Evolutionary conservation across 2,888 invertebrate genomes (phyloP), one percentile per base, ranked within the genome.

Genomic region (Lamproptera curius): DNA sequence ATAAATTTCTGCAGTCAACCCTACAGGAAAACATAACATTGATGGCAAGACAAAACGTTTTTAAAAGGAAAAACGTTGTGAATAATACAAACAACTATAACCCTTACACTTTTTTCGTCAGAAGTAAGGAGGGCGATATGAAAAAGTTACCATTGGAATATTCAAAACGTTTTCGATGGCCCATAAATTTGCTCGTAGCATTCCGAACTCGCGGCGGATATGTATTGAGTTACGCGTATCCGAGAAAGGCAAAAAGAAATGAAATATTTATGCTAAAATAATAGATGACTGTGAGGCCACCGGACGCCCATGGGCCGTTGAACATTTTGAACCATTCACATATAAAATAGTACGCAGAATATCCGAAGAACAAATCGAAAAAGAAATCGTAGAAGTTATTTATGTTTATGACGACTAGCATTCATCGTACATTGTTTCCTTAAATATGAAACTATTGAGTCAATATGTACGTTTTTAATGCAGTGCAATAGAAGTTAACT

Each of bases 121-220:
- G 6, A 2, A 2, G n/a, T 15, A 16, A 2, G 16, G 14, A 1
- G 9, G 28, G 5, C 10, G 15, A 10, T 17, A 10, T 28, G 14
- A 2, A 26, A 39, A 39, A 39, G 26, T 15, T 13, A 39, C 14
- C 17, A 6, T 4, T 28, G 15, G 26, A 15, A 28, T 39, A 28
- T 28, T 28, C 13, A 16, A 39, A 28, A 16, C 39, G 26, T 16
- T 28, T 28, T 31, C 14, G 28, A 15, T 2, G 31, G n/a, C n/a
- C 28, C 40, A 41, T 41, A 31, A 41, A 41, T 41, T 41, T 28
- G 16, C 16, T 11, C 31, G 15, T 1, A 16, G 40, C 28, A 31
- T 41, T 41, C 16, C 16, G 16, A 41, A 41, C 28, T 28, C 40
- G 40, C 23, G 13, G 15, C 6, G 10, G 10, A 14, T 20, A 17